Evolutionary conservation across 2,113 vertebrate species (phyloP).

Genomic region (Lichenostomus cassidix): DNA sequence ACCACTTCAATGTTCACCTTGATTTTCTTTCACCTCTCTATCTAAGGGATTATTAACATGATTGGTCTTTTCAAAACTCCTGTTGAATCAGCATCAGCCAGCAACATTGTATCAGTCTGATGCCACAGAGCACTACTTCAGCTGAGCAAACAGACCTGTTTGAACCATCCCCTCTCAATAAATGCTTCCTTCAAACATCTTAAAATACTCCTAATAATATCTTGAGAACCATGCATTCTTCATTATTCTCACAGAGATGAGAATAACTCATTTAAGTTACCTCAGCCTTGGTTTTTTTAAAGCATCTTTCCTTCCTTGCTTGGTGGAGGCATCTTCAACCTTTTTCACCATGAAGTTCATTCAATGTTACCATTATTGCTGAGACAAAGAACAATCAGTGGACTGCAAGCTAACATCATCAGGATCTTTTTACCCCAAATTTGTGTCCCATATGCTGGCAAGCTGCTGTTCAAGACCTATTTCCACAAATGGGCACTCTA

Average conservation of each 20-base stretch:
- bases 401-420: neutral
- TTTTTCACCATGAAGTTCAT: neutral
- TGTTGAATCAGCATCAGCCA: neutral
- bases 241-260: neutral
- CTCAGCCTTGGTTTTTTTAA: neutral
- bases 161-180: neutral
- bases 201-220: neutral
- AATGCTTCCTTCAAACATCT: neutral
- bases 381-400: neutral
- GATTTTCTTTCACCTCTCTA: neutral
- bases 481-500: neutral
- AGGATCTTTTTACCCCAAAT: neutral
- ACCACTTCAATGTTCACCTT: neutral
- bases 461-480: neutral
- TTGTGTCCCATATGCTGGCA: neutral
- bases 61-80: neutral
- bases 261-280: neutral
- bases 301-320: neutral
- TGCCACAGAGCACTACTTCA: neutral
- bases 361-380: neutral
- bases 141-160: neutral
- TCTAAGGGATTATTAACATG: neutral
- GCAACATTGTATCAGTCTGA: neutral
- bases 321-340: neutral
- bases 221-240: neutral